These are phyloP conservation scores for Agrenia bidenticulata DNA, from an alignment of 2,888 invertebrate genomes.

Conservation along the genomic window DNA sequence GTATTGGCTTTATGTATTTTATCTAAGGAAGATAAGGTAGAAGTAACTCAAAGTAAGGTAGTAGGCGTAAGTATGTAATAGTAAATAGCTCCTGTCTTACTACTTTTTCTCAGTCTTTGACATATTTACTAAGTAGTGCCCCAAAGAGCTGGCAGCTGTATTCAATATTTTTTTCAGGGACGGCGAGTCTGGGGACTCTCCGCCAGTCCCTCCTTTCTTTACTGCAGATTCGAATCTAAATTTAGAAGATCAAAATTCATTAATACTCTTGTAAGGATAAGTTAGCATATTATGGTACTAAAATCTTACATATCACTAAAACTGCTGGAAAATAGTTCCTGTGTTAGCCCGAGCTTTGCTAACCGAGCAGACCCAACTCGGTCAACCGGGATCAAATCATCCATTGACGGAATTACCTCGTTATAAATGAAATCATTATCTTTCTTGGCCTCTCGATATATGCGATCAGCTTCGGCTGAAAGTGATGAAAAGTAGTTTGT, in stretches of 20 bases:
- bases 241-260: not conserved
- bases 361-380: conserved; percentile 71
- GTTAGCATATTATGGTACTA: not conserved
- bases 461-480: conserved; percentile 66
- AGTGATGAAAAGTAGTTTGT: conserved; percentile 64
- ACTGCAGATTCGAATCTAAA: conserved; percentile 25
- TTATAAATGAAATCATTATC: conserved; percentile 99
- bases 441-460: conserved; percentile 77
- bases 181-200: not conserved
- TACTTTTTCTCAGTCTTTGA: too few relatives aligned
- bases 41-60: too few relatives aligned
- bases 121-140: conserved; percentile 7
- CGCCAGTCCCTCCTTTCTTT: not conserved
- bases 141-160: conserved; percentile 10
- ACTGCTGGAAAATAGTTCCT: conserved; percentile 57
- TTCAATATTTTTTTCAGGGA: conserved; percentile 3
- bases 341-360: conserved; percentile 74
- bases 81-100: too few relatives aligned
- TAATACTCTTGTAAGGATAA: not conserved
- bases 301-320: conserved; percentile 35
- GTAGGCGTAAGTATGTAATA: too few relatives aligned
- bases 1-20: too few relatives aligned
- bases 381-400: conserved; percentile 73
- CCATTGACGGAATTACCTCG: conserved; percentile 78
- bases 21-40: too few relatives aligned